These are phyloP conservation scores for Lamprotornis superbus DNA, from an alignment of 2,113 vertebrate genomes.

Conservation along the genomic window DNA sequence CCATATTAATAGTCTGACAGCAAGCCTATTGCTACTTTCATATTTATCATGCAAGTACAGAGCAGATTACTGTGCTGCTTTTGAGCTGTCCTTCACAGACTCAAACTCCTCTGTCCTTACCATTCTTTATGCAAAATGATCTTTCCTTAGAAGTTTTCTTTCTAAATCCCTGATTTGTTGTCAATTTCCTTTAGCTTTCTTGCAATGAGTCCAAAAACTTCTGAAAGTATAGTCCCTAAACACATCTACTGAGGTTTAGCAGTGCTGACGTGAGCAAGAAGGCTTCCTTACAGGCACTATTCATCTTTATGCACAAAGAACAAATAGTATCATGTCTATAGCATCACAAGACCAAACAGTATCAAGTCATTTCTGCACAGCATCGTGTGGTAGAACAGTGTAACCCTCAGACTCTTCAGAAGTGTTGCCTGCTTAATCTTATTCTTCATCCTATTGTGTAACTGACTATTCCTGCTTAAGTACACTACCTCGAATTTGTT, in stretches of 20 bases:
- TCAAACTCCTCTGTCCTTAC: background rate
- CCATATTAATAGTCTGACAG: background rate
- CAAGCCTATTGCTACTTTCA: background rate
- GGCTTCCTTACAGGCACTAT: background rate
- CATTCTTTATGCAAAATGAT: background rate
- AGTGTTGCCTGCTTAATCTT: background rate
- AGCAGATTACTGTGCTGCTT: background rate
- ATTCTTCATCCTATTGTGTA: constrained; percentile 1
- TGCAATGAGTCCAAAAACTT: background rate
- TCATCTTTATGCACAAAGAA: background rate
- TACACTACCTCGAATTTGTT: background rate
- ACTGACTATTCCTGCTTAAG: background rate
- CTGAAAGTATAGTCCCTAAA: background rate
- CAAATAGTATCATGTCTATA: background rate
- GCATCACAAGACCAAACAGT: background rate
- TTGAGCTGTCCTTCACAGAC: background rate
- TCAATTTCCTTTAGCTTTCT: background rate
- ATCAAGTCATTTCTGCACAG: background rate
- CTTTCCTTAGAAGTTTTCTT: background rate
- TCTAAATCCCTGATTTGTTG: background rate
- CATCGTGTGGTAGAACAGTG: fast-evolving
- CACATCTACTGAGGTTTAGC: background rate
- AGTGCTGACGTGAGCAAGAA: background rate
- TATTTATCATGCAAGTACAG: background rate
- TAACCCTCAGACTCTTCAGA: background rate